These are phyloP conservation scores for Acronicta leporina DNA, from an alignment of 2,888 invertebrate species.

Conservation along the genomic window DNA sequence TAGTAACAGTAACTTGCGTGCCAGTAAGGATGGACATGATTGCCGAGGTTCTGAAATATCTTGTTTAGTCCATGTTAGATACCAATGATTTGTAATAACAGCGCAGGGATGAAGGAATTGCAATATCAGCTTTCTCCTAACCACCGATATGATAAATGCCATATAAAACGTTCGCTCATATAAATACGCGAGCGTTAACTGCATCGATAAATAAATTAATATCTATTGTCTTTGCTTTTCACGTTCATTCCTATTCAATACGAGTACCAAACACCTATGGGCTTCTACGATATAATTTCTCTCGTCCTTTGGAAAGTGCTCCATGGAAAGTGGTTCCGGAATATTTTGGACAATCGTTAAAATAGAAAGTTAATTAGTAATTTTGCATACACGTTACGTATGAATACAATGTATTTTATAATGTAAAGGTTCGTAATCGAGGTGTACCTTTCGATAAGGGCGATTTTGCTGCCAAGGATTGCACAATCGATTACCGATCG, in stretches of 20 bases:
- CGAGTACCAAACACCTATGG: conserved; percentile 71
- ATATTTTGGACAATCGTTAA: conserved; percentile 83
- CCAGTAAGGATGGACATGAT: too few relatives aligned
- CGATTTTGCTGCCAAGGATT: conserved; percentile 26
- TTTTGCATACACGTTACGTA: conserved; percentile 58
- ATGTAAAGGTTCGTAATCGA: conserved; percentile 28
- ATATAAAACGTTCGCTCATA: conserved; percentile 58
- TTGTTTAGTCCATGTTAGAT: too few relatives aligned
- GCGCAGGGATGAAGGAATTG: neutral
- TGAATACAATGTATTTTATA: conserved; percentile 44
- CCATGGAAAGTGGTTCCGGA: conserved; percentile 83
- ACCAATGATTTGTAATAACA: too few relatives aligned
- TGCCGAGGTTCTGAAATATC: too few relatives aligned
- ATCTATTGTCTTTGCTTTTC: conserved; percentile 82
- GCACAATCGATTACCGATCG: conserved; percentile 12
- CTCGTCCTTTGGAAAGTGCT: conserved; percentile 85
- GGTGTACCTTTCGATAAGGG: conserved; percentile 33
- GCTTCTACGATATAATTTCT: conserved; percentile 83
- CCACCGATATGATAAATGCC: conserved; percentile 57
- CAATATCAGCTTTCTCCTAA: conserved; percentile 45
- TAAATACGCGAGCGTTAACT: conserved; percentile 60
- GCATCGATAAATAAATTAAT: conserved; percentile 81
- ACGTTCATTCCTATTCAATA: conserved; percentile 79
- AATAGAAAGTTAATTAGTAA: conserved; percentile 81
- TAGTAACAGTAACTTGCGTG: too few relatives aligned